Conservation (phyloP, 2,113 vertebrate species). For the Strix uralensis region DNA sequence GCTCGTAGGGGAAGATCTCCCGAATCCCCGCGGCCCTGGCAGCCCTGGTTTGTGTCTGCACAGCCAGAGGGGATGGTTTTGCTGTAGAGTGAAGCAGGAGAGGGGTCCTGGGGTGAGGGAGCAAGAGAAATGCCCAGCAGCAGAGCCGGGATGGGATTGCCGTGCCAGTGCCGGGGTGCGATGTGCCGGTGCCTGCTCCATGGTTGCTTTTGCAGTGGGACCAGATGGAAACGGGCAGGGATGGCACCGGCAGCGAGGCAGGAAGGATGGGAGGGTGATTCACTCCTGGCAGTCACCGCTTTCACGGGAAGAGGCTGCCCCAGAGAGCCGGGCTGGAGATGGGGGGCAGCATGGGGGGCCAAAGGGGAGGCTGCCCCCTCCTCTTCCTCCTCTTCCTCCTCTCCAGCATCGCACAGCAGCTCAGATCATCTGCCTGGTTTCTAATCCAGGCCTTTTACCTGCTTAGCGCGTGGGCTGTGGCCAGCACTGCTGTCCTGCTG, state of each 20-base stretch:
- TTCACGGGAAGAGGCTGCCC: not conserved
- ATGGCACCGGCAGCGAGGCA: not conserved
- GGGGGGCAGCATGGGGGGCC: accelerated
- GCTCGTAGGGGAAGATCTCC: accelerated
- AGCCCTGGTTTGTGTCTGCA: accelerated
- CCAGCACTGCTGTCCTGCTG: not conserved
- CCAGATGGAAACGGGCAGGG: not conserved
- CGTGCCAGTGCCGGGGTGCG: not conserved
- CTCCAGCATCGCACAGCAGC: not conserved
- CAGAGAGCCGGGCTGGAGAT: not conserved
- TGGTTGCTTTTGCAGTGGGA: not conserved
- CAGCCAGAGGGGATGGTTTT: not conserved
- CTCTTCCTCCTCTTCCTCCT: not conserved
- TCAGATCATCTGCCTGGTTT: not conserved
- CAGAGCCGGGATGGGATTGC: not conserved
- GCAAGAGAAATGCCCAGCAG: accelerated
- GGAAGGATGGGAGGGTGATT: not conserved
- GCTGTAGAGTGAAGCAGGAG: not conserved
- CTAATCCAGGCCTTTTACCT: not conserved
- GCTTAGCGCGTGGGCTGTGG: not conserved
- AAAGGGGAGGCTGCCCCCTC: not conserved
- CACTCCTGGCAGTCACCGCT: not conserved
- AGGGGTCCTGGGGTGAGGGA: not conserved
- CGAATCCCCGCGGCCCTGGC: accelerated
- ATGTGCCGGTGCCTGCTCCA: not conserved